Conservation (phyloP, 2,888 invertebrate species). For the Hemistola chrysoprasaria region DNA sequence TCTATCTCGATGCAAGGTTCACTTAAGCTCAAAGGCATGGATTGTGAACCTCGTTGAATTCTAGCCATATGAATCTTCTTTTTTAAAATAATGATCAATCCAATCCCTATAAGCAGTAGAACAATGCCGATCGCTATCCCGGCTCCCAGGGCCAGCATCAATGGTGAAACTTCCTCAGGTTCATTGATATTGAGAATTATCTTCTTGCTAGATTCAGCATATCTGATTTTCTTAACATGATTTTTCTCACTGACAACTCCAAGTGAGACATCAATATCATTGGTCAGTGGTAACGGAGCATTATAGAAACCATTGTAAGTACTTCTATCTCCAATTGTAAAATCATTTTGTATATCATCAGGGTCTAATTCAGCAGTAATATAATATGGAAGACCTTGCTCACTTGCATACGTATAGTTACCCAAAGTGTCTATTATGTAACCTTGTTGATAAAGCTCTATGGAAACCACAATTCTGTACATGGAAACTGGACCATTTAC, state of each 20-base stretch:
- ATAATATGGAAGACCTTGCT: constrained; percentile 89
- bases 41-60: constrained; percentile 72
- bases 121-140: constrained; percentile 88
- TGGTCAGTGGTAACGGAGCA: constrained; percentile 84
- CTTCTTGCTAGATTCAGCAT: constrained; percentile 81
- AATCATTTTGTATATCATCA: constrained; percentile 84
- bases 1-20: constrained; percentile 91
- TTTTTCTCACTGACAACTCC: constrained; percentile 87
- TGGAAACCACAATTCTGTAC: constrained; percentile 88
- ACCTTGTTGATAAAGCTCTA: constrained; percentile 84
- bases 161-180: constrained; percentile 67
- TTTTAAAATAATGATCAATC: constrained; percentile 83
- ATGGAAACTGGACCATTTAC: constrained; percentile 90
- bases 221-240: constrained; percentile 84
- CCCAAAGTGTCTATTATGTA: constrained; percentile 83
- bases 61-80: constrained; percentile 70
- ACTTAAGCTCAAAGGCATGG: constrained; percentile 87
- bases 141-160: constrained; percentile 78
- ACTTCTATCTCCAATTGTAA: constrained; percentile 89
- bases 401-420: constrained; percentile 85
- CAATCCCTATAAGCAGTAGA: constrained; percentile 84
- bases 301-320: constrained; percentile 90
- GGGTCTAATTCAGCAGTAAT: constrained; percentile 90
- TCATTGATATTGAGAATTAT: constrained; percentile 78
- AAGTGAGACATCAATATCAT: constrained; percentile 85